phyloP scores from a whole-genome alignment of 1,140 invertebrate species.

The Hypothenemus hampei region DNA sequence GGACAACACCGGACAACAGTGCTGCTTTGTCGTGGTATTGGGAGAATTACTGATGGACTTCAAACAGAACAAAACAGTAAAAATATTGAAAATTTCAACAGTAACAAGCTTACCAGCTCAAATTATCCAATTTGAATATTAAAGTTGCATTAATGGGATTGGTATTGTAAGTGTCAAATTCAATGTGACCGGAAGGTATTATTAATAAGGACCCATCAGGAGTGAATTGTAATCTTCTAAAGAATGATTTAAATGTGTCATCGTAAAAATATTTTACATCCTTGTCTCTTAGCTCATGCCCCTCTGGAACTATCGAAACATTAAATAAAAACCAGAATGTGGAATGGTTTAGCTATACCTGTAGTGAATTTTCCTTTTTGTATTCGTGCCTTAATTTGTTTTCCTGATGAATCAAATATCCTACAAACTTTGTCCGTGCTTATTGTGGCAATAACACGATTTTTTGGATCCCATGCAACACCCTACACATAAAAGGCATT shows the following conservation, averaged over 20 bases:
- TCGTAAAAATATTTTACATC: conserved; percentile 80
- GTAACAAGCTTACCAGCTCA: conserved; percentile 58
- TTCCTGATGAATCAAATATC: conserved; percentile 65
- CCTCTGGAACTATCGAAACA: conserved; percentile 47
- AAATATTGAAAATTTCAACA: background rate
- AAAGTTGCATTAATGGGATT: conserved; percentile 71
- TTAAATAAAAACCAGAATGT: background rate
- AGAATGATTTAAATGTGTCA: conserved; percentile 92
- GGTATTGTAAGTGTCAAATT: conserved; percentile 57
- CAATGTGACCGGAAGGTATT: conserved; percentile 75
- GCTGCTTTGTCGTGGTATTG: conserved; percentile 71
- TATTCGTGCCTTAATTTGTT: conserved; percentile 67
- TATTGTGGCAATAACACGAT: conserved; percentile 44
- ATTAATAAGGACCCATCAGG: conserved; percentile 85
- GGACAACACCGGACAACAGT: conserved; percentile 81
- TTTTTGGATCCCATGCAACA: conserved; percentile 43
- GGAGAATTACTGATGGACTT: conserved; percentile 79
- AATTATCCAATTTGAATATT: conserved; percentile 69
- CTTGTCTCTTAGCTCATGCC: conserved; percentile 57
- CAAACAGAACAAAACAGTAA: conserved; percentile 29
- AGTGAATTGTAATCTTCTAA: conserved; percentile 79
- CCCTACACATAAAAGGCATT: conserved; percentile 42
- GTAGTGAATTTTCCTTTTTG: conserved; percentile 62
- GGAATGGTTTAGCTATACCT: conserved; percentile 2
- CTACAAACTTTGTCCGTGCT: conserved; percentile 51